phyloP scores from a whole-genome alignment of 2,888 invertebrate species.

The Scaptomyza parva region DNA sequence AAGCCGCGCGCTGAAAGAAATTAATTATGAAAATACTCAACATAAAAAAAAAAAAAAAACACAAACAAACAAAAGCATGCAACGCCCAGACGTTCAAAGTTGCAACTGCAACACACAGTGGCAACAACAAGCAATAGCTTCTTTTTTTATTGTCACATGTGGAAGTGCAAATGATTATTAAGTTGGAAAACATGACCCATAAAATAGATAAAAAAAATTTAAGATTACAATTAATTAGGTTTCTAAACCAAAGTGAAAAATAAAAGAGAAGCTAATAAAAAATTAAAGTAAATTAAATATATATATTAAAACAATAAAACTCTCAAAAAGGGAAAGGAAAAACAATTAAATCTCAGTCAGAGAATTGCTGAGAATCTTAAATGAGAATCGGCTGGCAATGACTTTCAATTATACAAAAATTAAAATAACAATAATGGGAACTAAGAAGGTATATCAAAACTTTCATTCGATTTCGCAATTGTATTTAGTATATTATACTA shows the following conservation, averaged over 20 bases:
- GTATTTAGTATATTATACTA: not conserved
- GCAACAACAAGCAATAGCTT: conserved; percentile 11
- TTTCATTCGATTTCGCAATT: conserved; percentile 22
- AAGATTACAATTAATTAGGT: conserved; percentile 41
- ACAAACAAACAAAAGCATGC: conserved; percentile 8
- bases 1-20: conserved; percentile 58
- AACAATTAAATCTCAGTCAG: not conserved
- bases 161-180: conserved; percentile 47
- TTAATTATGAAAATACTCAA: conserved; percentile 75
- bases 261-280: not conserved
- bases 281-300: not conserved
- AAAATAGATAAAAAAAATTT: conserved; percentile 19
- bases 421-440: conserved; percentile 35
- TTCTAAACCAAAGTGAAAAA: conserved; percentile 21
- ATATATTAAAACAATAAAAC: not conserved
- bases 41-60: no score
- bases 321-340: not conserved
- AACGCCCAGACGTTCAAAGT: conserved; percentile 32
- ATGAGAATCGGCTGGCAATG: not conserved
- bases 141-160: conserved; percentile 48
- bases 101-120: conserved; percentile 16
- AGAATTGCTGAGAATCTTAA: not conserved
- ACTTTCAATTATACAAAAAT: conserved; percentile 6
- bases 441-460: not conserved
- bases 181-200: conserved; percentile 42